A percentile compares a stretch with the other conserved stretches of the same genome.
Evolutionary conservation across 1,140 invertebrate species (phyloP).

Genomic region (Mercenaria mercenaria): DNA sequence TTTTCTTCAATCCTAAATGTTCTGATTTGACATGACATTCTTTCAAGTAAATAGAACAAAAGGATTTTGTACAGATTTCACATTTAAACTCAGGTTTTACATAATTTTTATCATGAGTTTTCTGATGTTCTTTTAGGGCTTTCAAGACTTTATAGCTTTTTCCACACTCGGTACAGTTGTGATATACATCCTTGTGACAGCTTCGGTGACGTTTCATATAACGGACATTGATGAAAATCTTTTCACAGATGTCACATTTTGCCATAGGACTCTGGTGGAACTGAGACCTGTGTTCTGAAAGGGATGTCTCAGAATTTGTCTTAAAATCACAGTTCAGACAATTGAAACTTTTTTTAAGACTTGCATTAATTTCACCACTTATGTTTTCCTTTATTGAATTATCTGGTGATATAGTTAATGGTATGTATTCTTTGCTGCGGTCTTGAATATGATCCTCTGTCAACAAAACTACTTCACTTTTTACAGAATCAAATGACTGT

Average conservation of each 20-base stretch:
- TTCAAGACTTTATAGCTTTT: slow-evolving; percentile 77
- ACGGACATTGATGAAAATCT: slow-evolving; percentile 72
- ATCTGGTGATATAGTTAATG: no score
- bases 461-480: no score
- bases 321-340: slow-evolving; percentile 72
- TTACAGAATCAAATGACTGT: no score
- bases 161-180: slow-evolving; percentile 78
- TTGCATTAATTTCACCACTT: not conserved
- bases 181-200: slow-evolving; percentile 69
- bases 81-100: slow-evolving; percentile 70
- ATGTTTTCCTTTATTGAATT: no score
- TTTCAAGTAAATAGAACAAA: slow-evolving; percentile 73
- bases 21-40: slow-evolving; percentile 75
- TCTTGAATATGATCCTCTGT: no score
- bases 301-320: slow-evolving; percentile 57
- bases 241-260: slow-evolving; percentile 76
- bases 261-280: slow-evolving; percentile 65
- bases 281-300: slow-evolving; percentile 65
- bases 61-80: slow-evolving; percentile 75
- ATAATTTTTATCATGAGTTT: slow-evolving; percentile 73
- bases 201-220: slow-evolving; percentile 74
- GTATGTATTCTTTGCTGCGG: no score
- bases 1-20: slow-evolving; percentile 75
- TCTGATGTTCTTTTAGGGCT: slow-evolving; percentile 73
- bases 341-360: not conserved